Evolutionary conservation across 2,113 vertebrate species (phyloP).

Genomic region (Thunnus thynnus): DNA sequence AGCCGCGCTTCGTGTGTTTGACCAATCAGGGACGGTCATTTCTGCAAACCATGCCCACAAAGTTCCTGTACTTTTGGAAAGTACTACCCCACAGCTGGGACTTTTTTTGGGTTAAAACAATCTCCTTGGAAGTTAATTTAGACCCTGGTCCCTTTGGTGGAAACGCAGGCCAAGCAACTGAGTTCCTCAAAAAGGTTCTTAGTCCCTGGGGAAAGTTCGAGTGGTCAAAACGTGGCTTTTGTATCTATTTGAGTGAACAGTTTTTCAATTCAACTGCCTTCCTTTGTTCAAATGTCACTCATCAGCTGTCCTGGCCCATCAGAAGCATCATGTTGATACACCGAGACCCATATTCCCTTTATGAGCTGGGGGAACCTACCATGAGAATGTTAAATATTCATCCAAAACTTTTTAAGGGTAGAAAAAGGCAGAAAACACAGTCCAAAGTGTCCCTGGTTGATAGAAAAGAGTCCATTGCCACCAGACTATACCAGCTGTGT

Average conservation of each 20-base stretch:
- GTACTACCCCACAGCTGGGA: too few relatives aligned
- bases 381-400: constrained; percentile 7
- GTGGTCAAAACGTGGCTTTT: too few relatives aligned
- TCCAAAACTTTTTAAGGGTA: constrained; percentile 13
- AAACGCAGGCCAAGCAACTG: too few relatives aligned
- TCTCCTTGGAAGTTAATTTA: too few relatives aligned
- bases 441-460: background rate
- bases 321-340: background rate
- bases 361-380: background rate
- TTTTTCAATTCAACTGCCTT: constrained; percentile 6
- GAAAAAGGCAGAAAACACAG: constrained; percentile 11
- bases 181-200: too few relatives aligned
- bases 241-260: constrained; percentile 30
- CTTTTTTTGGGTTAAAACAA: too few relatives aligned
- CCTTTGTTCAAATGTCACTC: constrained; percentile 23
- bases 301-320: background rate
- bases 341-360: background rate
- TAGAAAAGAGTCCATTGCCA: background rate
- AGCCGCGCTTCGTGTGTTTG: too few relatives aligned
- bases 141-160: too few relatives aligned
- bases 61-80: too few relatives aligned
- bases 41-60: too few relatives aligned
- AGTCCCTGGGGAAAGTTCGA: too few relatives aligned
- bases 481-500: background rate
- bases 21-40: too few relatives aligned